Evolutionary conservation across 2,888 invertebrate genomes (phyloP).

Genomic region (Coenonympha arcania): DNA sequence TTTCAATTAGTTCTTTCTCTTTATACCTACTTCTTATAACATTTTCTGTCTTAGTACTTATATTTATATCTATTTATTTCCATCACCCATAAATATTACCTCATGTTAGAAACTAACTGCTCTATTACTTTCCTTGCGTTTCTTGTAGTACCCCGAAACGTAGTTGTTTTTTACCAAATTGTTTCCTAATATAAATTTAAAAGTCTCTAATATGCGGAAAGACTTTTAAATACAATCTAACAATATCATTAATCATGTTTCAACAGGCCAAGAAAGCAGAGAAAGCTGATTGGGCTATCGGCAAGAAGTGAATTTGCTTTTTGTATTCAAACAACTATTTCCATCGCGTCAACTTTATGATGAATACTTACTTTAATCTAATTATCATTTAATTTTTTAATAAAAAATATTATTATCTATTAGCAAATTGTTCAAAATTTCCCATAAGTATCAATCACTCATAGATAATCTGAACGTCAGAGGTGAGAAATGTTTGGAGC

Average conservation of each 20-base stretch:
- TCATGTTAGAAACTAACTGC: not conserved
- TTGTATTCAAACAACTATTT: conserved; percentile 35
- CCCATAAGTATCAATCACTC: conserved; percentile 35
- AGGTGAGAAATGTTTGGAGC: conserved; percentile 61
- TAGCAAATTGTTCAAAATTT: conserved; percentile 38
- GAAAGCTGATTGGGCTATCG: conserved; percentile 80
- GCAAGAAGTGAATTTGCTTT: conserved; percentile 71
- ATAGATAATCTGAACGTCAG: conserved; percentile 28
- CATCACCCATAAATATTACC: not conserved
- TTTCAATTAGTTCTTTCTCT: not conserved
- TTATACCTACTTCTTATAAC: not conserved
- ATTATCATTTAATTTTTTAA: conserved; percentile 45
- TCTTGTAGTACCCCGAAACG: not conserved
- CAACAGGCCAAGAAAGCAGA: conserved; percentile 85
- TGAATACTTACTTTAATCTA: conserved; percentile 46
- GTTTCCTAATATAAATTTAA: not conserved
- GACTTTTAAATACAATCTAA: not conserved
- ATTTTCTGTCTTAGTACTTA: not conserved
- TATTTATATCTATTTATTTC: not conserved
- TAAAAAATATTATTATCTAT: conserved; percentile 45
- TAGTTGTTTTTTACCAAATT: not conserved
- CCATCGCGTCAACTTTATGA: conserved; percentile 32
- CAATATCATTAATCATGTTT: conserved; percentile 49
- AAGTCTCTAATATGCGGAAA: not conserved
- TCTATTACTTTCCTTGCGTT: not conserved